A percentile compares a stretch with the other conserved stretches of the same genome.
Conservation (phyloP, 2,888 invertebrate genomes). For the Congeria kusceri region DNA sequence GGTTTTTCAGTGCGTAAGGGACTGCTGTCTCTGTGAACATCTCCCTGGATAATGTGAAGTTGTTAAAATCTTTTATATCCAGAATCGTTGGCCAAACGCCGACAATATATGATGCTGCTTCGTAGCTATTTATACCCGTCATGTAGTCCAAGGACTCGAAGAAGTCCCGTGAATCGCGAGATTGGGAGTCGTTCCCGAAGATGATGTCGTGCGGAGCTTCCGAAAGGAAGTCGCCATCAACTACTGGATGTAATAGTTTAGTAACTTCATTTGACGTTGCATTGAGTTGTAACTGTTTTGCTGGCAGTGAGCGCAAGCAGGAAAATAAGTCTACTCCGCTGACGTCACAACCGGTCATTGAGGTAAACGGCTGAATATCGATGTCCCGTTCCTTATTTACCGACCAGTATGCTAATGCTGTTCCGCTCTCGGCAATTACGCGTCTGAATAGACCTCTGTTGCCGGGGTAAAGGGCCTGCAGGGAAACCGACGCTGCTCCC, state of each 20-base stretch:
- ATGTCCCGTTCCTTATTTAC: not conserved
- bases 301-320: slow-evolving; percentile 15
- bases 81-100: slow-evolving; percentile 1
- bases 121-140: slow-evolving; percentile 34
- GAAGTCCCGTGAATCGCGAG: slow-evolving; percentile 26
- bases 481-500: slow-evolving; percentile 28
- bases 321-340: not conserved
- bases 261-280: not conserved
- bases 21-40: not conserved
- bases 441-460: slow-evolving; percentile 39
- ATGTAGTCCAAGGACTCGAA: slow-evolving; percentile 43
- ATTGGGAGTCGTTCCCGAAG: slow-evolving; percentile 22
- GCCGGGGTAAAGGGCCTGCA: slow-evolving; percentile 42
- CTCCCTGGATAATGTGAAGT: not conserved
- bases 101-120: slow-evolving; percentile 28
- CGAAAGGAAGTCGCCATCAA: slow-evolving; percentile 44
- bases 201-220: slow-evolving; percentile 29
- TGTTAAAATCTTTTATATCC: not conserved
- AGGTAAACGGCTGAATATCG: not conserved
- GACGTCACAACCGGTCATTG: slow-evolving; percentile 5
- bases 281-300: not conserved
- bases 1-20: not conserved
- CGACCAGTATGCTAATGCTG: slow-evolving; percentile 26
- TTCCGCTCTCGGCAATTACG: slow-evolving; percentile 45
- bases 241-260: slow-evolving; percentile 6